Conservation (phyloP, 2,113 vertebrate species). For the Thinocorus orbignyianus region DNA sequence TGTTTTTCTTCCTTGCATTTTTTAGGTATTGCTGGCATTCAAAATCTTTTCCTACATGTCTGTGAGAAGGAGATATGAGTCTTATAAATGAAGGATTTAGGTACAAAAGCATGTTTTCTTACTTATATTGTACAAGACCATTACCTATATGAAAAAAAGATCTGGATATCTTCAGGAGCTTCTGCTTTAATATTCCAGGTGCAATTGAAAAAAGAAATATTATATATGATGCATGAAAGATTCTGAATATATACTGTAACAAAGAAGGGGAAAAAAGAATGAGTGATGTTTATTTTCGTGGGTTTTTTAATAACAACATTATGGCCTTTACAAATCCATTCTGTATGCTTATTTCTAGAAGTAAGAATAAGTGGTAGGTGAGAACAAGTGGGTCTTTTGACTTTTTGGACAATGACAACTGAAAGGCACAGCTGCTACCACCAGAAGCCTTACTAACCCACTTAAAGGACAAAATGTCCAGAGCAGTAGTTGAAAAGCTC, state of each 20-base stretch:
- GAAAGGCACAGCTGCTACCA: neutral
- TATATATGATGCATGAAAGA: conserved; percentile 61
- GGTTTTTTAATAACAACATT: neutral
- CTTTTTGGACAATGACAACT: neutral
- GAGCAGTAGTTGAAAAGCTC: neutral
- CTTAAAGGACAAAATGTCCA: neutral
- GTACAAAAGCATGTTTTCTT: neutral
- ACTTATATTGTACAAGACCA: neutral
- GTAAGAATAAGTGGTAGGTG: fast-evolving
- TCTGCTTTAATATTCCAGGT: conserved; percentile 52
- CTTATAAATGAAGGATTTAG: neutral
- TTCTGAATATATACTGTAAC: conserved; percentile 59
- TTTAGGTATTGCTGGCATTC: conserved; percentile 51
- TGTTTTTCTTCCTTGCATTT: conserved; percentile 41
- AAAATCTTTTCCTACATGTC: neutral
- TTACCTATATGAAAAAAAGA: conserved; percentile 38
- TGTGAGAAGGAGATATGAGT: neutral
- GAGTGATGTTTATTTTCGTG: neutral
- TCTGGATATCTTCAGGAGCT: conserved; percentile 28
- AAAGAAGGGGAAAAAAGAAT: neutral
- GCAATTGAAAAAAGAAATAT: conserved; percentile 55
- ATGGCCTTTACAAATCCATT: neutral
- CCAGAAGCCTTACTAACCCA: neutral
- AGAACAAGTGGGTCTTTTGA: neutral
- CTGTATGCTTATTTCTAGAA: neutral